Percentiles rank a stretch among this genome's conserved stretches.
These are phyloP conservation scores for Ctenoplectra terminalis DNA, from an alignment of 1,140 invertebrate species.

Conservation along the genomic window DNA sequence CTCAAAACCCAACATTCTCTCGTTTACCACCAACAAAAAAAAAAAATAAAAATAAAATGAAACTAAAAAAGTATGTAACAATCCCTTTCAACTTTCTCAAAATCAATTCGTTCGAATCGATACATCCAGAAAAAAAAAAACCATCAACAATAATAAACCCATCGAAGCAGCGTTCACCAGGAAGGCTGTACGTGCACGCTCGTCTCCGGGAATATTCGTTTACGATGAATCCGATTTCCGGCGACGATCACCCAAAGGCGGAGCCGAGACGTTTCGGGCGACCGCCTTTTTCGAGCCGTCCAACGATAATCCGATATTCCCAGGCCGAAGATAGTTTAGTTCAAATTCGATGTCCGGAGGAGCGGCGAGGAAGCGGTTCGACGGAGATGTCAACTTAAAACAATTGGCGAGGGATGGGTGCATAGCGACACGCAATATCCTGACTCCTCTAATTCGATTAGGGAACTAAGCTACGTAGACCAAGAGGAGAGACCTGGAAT, in stretches of 20 bases:
- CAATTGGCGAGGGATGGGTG: conserved; percentile 75
- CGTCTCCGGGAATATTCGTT: conserved; percentile 47
- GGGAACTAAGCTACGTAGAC: conserved; percentile 75
- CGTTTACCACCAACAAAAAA: too few species aligned
- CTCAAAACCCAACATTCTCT: not conserved
- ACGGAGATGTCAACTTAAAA: conserved; percentile 82
- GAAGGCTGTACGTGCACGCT: not conserved
- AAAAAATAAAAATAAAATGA: too few species aligned
- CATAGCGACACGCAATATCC: conserved; percentile 82
- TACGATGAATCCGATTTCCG: conserved; percentile 60
- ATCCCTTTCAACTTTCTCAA: too few species aligned
- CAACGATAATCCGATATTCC: conserved; percentile 78
- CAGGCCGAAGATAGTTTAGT: conserved; percentile 78
- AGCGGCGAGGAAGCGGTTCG: conserved; percentile 64
- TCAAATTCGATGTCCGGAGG: conserved; percentile 82
- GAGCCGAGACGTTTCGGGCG: conserved; percentile 10
- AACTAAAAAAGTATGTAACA: too few species aligned
- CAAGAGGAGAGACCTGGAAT: conserved; percentile 67
- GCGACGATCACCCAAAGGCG: conserved; percentile 41
- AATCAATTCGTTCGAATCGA: too few species aligned
- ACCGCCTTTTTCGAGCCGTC: conserved; percentile 45
- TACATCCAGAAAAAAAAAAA: not conserved
- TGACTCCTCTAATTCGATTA: conserved; percentile 83
- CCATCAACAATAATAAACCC: not conserved
- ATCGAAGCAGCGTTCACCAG: not conserved